Conservation (phyloP, 2,113 vertebrate genomes). For the Felis chaus region DNA sequence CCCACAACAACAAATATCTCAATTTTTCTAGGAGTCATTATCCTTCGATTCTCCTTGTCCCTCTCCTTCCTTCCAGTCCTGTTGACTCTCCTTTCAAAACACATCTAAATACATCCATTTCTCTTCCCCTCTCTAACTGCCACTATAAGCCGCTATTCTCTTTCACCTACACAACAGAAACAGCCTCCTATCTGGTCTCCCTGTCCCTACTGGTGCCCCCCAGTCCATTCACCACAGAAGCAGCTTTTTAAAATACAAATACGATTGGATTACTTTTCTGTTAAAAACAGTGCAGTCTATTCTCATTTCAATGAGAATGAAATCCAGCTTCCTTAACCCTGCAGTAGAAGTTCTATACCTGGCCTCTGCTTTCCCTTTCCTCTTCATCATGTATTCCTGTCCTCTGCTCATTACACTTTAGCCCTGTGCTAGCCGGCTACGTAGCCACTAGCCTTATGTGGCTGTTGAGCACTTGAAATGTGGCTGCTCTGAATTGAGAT, state of each 20-base stretch:
- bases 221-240: neutral
- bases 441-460: neutral
- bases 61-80: neutral
- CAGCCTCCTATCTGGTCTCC: neutral
- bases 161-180: neutral
- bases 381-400: rapidly evolving
- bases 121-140: neutral
- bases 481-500: neutral
- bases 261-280: neutral
- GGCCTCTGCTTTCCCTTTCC: neutral
- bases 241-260: neutral
- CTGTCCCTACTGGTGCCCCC: neutral
- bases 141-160: neutral
- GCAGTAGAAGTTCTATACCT: neutral
- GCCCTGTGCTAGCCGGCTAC: neutral
- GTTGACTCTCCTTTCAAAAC: neutral
- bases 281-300: neutral
- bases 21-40: neutral
- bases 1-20: neutral
- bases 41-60: neutral
- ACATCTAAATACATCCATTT: neutral
- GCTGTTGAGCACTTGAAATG: neutral
- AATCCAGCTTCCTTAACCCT: neutral
- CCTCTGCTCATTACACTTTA: neutral
- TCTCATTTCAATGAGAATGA: neutral